Conservation (phyloP, 2,888 invertebrate genomes). For the Gisinianus flammeolus region DNA sequence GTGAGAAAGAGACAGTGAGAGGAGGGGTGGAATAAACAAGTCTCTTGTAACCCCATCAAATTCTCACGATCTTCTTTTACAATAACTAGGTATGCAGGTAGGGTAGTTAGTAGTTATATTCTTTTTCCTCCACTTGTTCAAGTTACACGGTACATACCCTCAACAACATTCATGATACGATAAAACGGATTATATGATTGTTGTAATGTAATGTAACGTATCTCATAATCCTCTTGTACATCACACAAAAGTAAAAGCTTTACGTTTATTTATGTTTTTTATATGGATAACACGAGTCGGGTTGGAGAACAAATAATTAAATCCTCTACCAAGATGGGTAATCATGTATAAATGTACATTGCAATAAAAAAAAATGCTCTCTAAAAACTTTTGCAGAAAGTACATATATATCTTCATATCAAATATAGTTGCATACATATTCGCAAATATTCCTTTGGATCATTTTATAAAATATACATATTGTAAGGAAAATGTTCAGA, state of each 20-base stretch:
- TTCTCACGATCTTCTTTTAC: constrained; percentile 28
- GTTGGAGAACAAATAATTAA: too few species aligned
- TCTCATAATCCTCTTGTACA: not conserved
- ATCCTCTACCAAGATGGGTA: too few species aligned
- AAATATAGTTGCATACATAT: too few species aligned
- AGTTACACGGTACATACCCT: not conserved
- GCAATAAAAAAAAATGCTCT: too few species aligned
- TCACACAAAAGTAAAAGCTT: not conserved
- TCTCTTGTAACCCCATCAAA: constrained; percentile 29
- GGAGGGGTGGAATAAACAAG: constrained; percentile 27
- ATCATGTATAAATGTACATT: too few species aligned
- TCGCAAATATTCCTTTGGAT: too few species aligned
- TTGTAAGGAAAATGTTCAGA: too few species aligned
- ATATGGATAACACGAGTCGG: not conserved
- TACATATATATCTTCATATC: too few species aligned
- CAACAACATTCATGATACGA: not conserved
- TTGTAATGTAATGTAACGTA: too few species aligned
- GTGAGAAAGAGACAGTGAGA: not conserved
- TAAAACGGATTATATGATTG: not conserved
- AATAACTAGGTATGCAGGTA: not conserved
- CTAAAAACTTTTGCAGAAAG: too few species aligned
- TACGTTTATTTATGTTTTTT: not conserved
- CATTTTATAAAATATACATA: too few species aligned
- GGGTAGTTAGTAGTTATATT: not conserved
- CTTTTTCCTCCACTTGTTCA: not conserved